Evolutionary conservation across 1,140 invertebrate species (phyloP), one percentile per base, ranked within the genome.

Genomic region (Trachymyrmex septentrionalis): DNA sequence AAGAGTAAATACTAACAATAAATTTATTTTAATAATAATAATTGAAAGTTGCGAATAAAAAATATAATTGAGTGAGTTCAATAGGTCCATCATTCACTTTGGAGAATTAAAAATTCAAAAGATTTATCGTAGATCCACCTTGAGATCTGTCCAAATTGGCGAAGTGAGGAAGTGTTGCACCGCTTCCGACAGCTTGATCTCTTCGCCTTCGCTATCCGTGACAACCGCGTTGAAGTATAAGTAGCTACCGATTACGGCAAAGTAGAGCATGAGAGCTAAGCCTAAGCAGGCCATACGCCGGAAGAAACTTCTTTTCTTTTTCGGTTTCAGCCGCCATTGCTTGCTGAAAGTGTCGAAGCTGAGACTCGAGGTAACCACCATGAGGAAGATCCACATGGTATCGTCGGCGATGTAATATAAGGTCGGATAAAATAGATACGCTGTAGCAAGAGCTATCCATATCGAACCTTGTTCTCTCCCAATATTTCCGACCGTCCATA

Each of bases 211-310:
- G 75, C 97, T 97, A 91, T 98, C 98, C 1, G 97, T 97, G 19
- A 99, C 96, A 61, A 97, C 97, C 16, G 98, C 98, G 93, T 99
- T 99, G 94, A 99, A 99, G 94, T 98, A 99, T 19, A 99, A 95
- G 87, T 97, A 98, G 38, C 97, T 97, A 30, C 95, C 93, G 97
- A 97, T 98, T 0, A 99, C 91, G 0, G 96, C 96, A 0, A 97
- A 89, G 92, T 98, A 99, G 0, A 99, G 87, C 5, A 96, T 86
- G 0, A 96, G 95, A 87, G 97, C 97, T 0, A 96, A 48, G 0
- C 94, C 90, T 4, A 99, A 92, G 9, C 96, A 93, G 0, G 94
- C 78, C 0, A 96, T 89, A 85, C 97, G 94, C 3, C 92, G 87
- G 0, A 82, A n/a, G 10, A 96, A 86, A 48, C 95, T 91, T 66